These are phyloP conservation scores for Halocynthia roretzi DNA, from an alignment of 23 tunicate species.

Conservation along the genomic window DNA sequence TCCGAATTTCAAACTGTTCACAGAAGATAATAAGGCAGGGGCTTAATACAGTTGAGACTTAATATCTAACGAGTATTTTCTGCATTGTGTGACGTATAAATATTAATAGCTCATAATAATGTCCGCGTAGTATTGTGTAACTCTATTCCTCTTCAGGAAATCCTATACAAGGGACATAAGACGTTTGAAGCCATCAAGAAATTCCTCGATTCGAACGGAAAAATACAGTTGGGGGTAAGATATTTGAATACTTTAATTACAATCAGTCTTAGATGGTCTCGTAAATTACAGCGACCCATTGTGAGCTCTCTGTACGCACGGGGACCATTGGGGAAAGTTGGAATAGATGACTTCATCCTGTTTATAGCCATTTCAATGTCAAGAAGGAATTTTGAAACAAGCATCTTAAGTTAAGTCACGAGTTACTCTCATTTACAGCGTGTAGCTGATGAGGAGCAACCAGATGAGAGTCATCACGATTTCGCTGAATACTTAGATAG, in stretches of 20 bases:
- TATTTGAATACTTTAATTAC: background rate
- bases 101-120: too few relatives aligned
- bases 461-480: too few relatives aligned
- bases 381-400: background rate
- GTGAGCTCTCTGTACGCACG: too few relatives aligned
- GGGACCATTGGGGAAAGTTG: too few relatives aligned
- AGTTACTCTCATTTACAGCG: constrained; percentile 2
- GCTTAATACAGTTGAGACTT: background rate
- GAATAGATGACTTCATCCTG: too few relatives aligned
- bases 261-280: too few relatives aligned
- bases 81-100: background rate
- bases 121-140: too few relatives aligned
- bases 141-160: constrained; percentile 4
- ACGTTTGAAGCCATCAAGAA: constrained; percentile 1
- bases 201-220: constrained; percentile 17
- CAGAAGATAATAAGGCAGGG: constrained; percentile 45
- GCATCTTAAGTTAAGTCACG: background rate
- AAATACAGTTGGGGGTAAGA: constrained; percentile 1
- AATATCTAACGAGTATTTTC: background rate
- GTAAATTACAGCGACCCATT: too few relatives aligned
- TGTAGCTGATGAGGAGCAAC: background rate
- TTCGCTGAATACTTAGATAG: too few relatives aligned
- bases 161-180: background rate
- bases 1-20: constrained; percentile 56
- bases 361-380: background rate